A percentile compares a stretch with the other conserved stretches of the same genome.
These are phyloP conservation scores for Staurois parvus DNA, from an alignment of 2,797 vertebrate species.

Conservation along the genomic window DNA sequence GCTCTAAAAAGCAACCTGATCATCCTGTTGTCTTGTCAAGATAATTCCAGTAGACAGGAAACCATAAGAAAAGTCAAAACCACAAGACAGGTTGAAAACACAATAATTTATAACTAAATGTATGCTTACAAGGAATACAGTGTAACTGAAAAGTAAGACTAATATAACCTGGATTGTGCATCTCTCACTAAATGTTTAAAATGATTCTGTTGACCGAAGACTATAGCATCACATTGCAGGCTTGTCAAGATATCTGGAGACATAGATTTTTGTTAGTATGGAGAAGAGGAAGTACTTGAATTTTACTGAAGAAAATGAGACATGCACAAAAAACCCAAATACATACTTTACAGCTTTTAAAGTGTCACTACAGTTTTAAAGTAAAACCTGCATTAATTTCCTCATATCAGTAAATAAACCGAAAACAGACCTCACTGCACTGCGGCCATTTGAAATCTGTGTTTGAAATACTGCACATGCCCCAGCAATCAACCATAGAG, in stretches of 20 bases:
- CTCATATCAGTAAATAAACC: too few relatives aligned
- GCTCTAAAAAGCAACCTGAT: slow-evolving; percentile 86
- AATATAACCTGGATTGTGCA: neutral
- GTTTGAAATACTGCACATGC: too few relatives aligned
- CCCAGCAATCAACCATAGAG: too few relatives aligned
- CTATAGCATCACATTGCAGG: neutral
- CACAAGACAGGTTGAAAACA: slow-evolving; percentile 68
- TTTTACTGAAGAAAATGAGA: neutral
- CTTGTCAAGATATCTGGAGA: neutral
- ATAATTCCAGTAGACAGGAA: slow-evolving; percentile 88
- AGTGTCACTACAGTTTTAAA: too few relatives aligned
- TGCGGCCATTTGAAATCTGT: too few relatives aligned
- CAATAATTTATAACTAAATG: slow-evolving; percentile 55
- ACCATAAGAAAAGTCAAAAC: slow-evolving; percentile 64
- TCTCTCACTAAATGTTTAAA: neutral
- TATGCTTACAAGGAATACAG: neutral
- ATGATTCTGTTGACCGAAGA: neutral
- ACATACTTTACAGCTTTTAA: neutral
- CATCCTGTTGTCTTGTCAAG: slow-evolving; percentile 80
- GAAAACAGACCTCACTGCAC: too few relatives aligned
- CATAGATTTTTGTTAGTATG: neutral
- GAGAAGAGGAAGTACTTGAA: neutral
- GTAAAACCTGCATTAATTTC: too few relatives aligned
- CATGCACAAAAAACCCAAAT: too few relatives aligned
- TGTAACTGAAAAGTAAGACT: slow-evolving; percentile 1